These are phyloP conservation scores for Terrapene triunguis DNA, from an alignment of 2,113 vertebrate genomes.

Conservation along the genomic window DNA sequence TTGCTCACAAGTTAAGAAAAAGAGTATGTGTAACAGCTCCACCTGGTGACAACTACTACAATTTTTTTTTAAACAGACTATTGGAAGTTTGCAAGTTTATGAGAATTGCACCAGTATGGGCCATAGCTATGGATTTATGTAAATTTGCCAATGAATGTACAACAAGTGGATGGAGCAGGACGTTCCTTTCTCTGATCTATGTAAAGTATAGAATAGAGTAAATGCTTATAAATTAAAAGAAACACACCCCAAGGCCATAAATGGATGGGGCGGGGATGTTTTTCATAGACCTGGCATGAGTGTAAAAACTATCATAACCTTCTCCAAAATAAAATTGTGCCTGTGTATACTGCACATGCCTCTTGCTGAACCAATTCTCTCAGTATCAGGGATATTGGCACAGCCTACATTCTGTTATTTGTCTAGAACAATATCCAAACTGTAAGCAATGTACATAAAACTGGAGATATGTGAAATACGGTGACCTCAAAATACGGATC, in stretches of 20 bases:
- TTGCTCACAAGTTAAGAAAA: neutral
- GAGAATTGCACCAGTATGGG: neutral
- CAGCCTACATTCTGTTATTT: neutral
- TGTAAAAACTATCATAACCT: neutral
- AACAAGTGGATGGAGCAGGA: neutral
- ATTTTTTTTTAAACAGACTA: neutral
- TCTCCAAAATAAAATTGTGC: neutral
- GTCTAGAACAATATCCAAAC: neutral
- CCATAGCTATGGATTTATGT: neutral
- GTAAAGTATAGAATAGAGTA: neutral
- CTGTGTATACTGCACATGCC: neutral
- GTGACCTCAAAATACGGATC: neutral
- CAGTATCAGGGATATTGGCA: neutral
- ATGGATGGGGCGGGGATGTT: neutral
- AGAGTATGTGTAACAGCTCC: neutral
- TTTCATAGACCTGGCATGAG: neutral
- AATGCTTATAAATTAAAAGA: neutral
- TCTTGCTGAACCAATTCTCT: neutral
- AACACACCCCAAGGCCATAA: neutral
- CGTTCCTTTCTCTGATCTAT: neutral
- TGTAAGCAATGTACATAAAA: neutral
- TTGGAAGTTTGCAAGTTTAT: fast-evolving
- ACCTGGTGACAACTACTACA: neutral
- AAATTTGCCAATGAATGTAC: neutral
- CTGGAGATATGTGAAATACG: neutral